phyloP scores from a whole-genome alignment of 2,113 vertebrate genomes.

The Aramus guarauna region DNA sequence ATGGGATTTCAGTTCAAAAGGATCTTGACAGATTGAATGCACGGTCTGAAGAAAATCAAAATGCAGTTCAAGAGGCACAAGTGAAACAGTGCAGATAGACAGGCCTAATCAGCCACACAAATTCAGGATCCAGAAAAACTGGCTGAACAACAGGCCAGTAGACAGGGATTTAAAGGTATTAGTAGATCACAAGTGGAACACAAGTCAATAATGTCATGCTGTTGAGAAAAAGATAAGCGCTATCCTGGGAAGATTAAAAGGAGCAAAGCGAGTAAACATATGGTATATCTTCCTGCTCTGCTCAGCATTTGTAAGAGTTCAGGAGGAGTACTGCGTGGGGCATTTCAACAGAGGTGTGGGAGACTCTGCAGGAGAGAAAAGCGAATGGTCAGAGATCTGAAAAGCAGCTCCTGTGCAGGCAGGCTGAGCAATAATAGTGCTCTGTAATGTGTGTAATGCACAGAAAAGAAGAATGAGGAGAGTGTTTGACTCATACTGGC shows the following conservation, averaged over 20 bases:
- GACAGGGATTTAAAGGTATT: conserved; percentile 52
- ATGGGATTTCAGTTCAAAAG: background rate
- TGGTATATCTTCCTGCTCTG: background rate
- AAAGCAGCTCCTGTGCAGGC: background rate
- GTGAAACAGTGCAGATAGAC: background rate
- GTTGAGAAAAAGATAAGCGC: conserved; percentile 39
- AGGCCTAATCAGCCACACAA: conserved; percentile 6
- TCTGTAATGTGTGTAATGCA: background rate
- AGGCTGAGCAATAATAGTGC: background rate
- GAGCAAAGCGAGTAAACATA: background rate
- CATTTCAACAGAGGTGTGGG: background rate
- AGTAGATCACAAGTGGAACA: conserved; percentile 52
- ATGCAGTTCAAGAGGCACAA: conserved; percentile 1
- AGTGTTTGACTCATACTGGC: background rate
- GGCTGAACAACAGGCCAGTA: conserved; percentile 6
- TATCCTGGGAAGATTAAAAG: conserved; percentile 38
- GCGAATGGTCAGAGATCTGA: background rate
- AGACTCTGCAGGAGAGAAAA: background rate
- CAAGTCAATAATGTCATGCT: conserved; percentile 47
- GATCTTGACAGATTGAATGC: background rate
- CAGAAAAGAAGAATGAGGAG: background rate
- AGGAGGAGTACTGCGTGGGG: background rate
- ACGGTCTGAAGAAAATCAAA: background rate
- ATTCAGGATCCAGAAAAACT: conserved; percentile 28
- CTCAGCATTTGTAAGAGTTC: background rate